Conservation (phyloP, 2,888 invertebrate genomes). For the Nebria brevicollis region DNA sequence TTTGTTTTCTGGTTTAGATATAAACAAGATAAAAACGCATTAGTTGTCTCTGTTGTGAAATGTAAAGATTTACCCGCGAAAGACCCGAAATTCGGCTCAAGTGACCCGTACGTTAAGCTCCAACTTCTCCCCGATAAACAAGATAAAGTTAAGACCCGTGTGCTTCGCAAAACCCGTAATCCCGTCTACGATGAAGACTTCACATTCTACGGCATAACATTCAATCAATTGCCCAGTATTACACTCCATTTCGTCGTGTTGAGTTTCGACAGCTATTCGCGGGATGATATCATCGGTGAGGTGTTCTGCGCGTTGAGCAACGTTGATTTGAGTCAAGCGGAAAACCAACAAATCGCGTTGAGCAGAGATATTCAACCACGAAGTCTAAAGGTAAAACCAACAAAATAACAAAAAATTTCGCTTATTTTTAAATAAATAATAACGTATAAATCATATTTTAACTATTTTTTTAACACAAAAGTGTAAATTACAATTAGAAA, state of each 20-base stretch:
- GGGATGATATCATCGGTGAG: constrained; percentile 98
- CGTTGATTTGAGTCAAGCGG: constrained; percentile 75
- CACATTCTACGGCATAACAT: constrained; percentile 94
- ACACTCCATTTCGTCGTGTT: constrained; percentile 93
- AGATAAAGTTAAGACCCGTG: constrained; percentile 96
- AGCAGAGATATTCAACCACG: constrained; percentile 92
- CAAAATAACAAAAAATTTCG: too few relatives aligned
- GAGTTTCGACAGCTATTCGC: constrained; percentile 96
- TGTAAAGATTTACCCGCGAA: constrained; percentile 89
- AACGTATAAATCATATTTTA: neutral
- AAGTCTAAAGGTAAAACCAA: constrained; percentile 80
- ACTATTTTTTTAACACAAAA: neutral
- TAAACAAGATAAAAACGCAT: constrained; percentile 87
- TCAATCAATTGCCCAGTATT: constrained; percentile 86
- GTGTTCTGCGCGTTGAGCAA: constrained; percentile 85
- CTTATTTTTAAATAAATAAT: too few relatives aligned
- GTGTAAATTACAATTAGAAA: neutral
- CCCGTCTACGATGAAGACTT: constrained; percentile 99
- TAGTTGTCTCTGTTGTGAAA: constrained; percentile 91
- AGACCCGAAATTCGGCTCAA: constrained; percentile 81
- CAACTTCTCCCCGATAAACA: constrained; percentile 97
- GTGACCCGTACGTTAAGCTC: constrained; percentile 97
- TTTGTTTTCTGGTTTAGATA: constrained; percentile 68
- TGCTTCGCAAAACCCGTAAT: constrained; percentile 93
- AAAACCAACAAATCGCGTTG: constrained; percentile 81